A percentile compares a stretch with the other conserved stretches of the same genome.
Conservation (phyloP, 2,888 invertebrate genomes). For the Odontocolon sp. region DNA sequence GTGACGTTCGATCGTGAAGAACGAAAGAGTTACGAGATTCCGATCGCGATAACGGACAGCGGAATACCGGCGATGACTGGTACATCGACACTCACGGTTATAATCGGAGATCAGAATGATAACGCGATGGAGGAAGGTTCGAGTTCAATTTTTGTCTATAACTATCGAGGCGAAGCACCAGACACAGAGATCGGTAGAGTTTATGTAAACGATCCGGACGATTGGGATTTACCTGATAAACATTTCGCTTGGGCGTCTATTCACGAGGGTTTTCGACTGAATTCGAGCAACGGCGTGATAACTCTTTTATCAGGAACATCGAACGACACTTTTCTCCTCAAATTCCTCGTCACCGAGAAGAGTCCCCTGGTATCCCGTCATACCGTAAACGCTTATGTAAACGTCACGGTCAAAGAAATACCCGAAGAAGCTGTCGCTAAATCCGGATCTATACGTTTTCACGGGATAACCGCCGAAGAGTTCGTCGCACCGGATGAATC, state of each 20-base stretch:
- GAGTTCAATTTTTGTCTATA: constrained; percentile 96
- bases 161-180: constrained; percentile 92
- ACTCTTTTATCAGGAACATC: constrained; percentile 90
- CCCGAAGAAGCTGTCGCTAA: constrained; percentile 95
- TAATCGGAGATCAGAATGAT: constrained; percentile 97
- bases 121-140: constrained; percentile 93
- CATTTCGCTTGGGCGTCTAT: constrained; percentile 87
- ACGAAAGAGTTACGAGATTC: constrained; percentile 93
- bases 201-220: constrained; percentile 96
- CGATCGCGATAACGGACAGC: constrained; percentile 94
- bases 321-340: constrained; percentile 88
- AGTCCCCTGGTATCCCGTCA: constrained; percentile 81
- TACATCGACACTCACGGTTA: constrained; percentile 91
- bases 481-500: constrained; percentile 86
- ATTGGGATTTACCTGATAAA: constrained; percentile 98
- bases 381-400: constrained; percentile 91
- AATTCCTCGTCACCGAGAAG: constrained; percentile 89
- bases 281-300: constrained; percentile 91
- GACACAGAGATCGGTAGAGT: constrained; percentile 94
- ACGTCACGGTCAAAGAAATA: constrained; percentile 92
- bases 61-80: constrained; percentile 89
- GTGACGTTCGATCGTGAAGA: constrained; percentile 93
- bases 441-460: constrained; percentile 94
- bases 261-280: constrained; percentile 88
- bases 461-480: constrained; percentile 91